Base-by-base conservation (phyloP, 2,113 vertebrate species). In the Apistogramma diplotaenia region DNA sequence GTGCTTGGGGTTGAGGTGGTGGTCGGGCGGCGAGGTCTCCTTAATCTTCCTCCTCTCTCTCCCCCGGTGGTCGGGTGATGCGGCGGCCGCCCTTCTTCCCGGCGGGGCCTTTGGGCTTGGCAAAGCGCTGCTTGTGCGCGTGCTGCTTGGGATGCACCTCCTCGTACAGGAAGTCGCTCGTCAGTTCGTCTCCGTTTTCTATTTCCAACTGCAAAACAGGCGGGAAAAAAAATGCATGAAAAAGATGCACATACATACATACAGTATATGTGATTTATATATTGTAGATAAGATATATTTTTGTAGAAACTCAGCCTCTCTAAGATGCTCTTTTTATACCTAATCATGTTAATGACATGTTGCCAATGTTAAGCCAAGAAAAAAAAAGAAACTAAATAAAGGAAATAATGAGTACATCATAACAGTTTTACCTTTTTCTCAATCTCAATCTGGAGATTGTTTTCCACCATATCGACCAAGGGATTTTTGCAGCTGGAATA, bases 91-190 rank as follows among this genome's bases (percentile, higher is more conserved):
- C 98, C 75, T 96, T 96, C 89, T 99, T 98, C 37, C 98, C 98
- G 0, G 96, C 93, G 8, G 98, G 98, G 56, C 98, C 98, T 93
- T 96, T 98, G 19, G 98, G 98, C 85, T 99, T 99, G 84, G 97
- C 96, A 91, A 99, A 99, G 43, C 95, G 97, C 84, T 98, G 97
- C 83, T 97, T 98, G 93, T 99, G 97, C 33, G 97, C 97, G 1
- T 99, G 97, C 88, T 99, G 98, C 92, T 98, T 99, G 35, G 98
- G 98, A 85, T 99, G 98, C 57, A 99, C 97, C 93, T 99, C 98
- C 46, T 98, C 97, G 35, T 99, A 99, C 82, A 99, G 93, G 85
- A 97, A 99, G 33, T 99, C 98, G 27, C 95, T 86, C 43, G 97
- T 99, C 93, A 99, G 77, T 15, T 99, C 98, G 8, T 98, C 97